Evolutionary conservation across 2,888 invertebrate species (phyloP), one percentile per base, ranked within the genome.

Genomic region (Rapana venosa): DNA sequence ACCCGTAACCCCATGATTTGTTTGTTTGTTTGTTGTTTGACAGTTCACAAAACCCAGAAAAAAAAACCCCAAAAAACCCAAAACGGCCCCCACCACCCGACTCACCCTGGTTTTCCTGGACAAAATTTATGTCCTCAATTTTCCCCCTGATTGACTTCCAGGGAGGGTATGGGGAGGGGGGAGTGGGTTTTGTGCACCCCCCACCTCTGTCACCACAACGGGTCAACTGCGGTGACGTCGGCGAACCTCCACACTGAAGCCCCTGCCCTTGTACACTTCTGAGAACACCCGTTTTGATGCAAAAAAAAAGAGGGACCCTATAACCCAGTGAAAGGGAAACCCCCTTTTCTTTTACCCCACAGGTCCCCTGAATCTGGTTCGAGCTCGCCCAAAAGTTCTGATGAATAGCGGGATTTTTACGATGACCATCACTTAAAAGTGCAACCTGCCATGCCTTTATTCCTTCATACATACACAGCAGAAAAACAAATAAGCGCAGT

Each of bases 171-270:
- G n/a, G 91, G 81, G 30, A 61, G 91, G 13, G 87, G n/a, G 90
- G 91, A 26, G 84, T 70, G 58, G 61, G 88, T 35, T 89, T 90
- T 58, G 36, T 91, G 74, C 61, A 94, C 83, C 74, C 93, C 93
- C 92, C 26, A 96, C 87, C 87, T 95, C 95, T 0, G 93, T 92
- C 30, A 96, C 95, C 77, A 96, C 32, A 96, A 92, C 93, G 90
- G 0, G 92, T 92, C 35, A 94, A 84, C 0, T 90, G 13, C 96
- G 93, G 91, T 96, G 96, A 36, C 96, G 87, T 95, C 94, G 92
- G 74, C 93, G 91, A 87, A 95, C 92, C 30, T 93, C 93, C 0
- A 96, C 89, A 0, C 35, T 92, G 90, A 94, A 94, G 13, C 92
- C 92, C 26, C 92, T 87, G 13, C 92, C 94, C 1, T 56, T 87